A percentile compares a stretch with the other conserved stretches of the same genome.
phyloP scores from a whole-genome alignment of 2,888 invertebrate genomes.

The Synergus gifuensis region DNA sequence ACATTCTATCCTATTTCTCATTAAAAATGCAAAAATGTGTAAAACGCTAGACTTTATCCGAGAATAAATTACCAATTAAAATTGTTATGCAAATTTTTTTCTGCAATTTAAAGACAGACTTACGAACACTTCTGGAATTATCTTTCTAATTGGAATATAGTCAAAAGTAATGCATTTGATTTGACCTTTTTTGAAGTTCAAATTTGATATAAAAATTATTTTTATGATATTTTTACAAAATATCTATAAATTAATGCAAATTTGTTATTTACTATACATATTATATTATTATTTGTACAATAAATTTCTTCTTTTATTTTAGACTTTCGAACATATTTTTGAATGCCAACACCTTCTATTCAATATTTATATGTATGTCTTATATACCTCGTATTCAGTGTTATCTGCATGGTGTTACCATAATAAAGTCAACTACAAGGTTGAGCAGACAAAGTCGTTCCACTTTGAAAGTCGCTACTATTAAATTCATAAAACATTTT shows the following conservation, averaged over 20 bases:
- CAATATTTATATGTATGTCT: neutral
- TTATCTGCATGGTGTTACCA: neutral
- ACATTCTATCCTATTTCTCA: neutral
- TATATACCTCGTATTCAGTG: neutral
- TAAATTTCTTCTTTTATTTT: neutral
- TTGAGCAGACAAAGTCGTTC: constrained; percentile 13
- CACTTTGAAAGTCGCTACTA: neutral
- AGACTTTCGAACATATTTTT: neutral
- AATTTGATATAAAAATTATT: no score
- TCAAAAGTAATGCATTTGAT: neutral
- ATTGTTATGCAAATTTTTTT: neutral
- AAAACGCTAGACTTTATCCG: neutral
- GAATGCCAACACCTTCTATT: neutral
- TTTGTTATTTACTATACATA: no score
- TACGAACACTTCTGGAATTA: no score
- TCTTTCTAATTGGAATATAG: no score
- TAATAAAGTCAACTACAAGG: neutral
- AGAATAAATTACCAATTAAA: neutral
- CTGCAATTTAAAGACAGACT: neutral
- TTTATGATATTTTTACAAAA: no score
- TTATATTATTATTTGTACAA: no score
- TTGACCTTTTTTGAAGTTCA: no score
- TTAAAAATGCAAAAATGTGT: neutral
- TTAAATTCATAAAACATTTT: neutral
- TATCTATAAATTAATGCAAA: no score